Conservation (phyloP, 2,888 invertebrate species). For the Disparrhopalites patrizii region DNA sequence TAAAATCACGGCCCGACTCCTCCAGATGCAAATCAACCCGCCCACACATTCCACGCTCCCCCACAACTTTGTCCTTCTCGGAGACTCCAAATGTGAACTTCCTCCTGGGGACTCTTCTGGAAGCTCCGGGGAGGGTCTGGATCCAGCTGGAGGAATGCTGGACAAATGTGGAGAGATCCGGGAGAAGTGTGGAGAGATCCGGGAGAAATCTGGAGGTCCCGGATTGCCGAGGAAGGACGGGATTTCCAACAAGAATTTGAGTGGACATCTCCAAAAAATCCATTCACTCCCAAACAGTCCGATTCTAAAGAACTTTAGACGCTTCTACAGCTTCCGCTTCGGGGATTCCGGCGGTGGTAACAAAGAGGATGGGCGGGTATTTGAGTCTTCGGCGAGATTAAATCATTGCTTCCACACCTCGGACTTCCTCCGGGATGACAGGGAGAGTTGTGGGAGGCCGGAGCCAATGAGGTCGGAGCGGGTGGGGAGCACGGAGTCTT, state of each 20-base stretch:
- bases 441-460: too few species aligned
- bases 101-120: not conserved
- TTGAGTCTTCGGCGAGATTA: not conserved
- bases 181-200: constrained; percentile 8
- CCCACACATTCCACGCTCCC: too few species aligned
- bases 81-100: too few species aligned
- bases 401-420: too few species aligned
- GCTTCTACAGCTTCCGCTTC: constrained; percentile 1
- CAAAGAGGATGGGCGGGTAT: not conserved
- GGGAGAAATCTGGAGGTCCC: not conserved
- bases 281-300: constrained; percentile 44
- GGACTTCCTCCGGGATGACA: too few species aligned
- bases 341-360: too few species aligned
- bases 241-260: constrained; percentile 30
- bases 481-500: too few species aligned
- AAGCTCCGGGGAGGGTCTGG: not conserved
- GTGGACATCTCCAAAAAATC: constrained; percentile 36
- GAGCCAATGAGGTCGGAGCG: too few species aligned
- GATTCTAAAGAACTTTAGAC: constrained; percentile 32
- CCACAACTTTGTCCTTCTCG: too few species aligned
- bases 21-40: not conserved
- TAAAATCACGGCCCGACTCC: constrained; percentile 14
- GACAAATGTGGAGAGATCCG: constrained; percentile 27
- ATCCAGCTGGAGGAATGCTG: not conserved
- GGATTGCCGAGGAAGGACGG: not conserved